Evolutionary conservation across 1,140 invertebrate genomes (phyloP), one percentile per base, ranked within the genome.

Genomic region (Drosophila ficusphila): DNA sequence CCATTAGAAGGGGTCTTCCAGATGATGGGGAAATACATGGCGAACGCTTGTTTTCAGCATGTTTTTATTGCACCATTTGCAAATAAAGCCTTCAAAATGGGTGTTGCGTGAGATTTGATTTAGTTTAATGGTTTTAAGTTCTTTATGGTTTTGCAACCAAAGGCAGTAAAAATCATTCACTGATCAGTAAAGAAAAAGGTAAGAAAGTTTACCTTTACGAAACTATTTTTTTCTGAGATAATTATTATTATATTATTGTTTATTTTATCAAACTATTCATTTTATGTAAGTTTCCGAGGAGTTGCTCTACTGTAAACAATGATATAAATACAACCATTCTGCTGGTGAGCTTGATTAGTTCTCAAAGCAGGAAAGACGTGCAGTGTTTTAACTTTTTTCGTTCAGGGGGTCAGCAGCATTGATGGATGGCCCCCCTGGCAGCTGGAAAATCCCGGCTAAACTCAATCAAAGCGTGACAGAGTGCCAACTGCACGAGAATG

Each of bases 381-480:
- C 36, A 9, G n/a, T n/a, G n/a, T n/a, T n/a, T n/a, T n/a, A 39
- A 1, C 36, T 14, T 39, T 39, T 39, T 39, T 9, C 16, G 6
- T 5, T n/a, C 5, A 11, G 11, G 21, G 14, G 19, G 29, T 23
- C 19, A 42, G 21, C 23, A 11, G 52, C 53, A 70, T 57, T 56
- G 71, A 76, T 67, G 52, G 69, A 76, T 76, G 48, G 18, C 33
- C 18, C 48, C 31, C 48, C 29, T 21, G 33, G 48, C 57, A 33
- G 31, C 16, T 36, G 21, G 39, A 19, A 51, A 44, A 44, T 18
- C 19, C 8, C 46, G 18, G 3, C 12, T 53, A 44, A 54, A 72
- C 68, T 61, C 61, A 76, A 78, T 78, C 76, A 73, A 78, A 78
- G 68, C 76, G 76, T 78, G 74, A 77, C 76, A 72, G 51, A 61